Base-by-base conservation (phyloP, 2,888 invertebrate genomes). In the Limulus polyphemus region DNA sequence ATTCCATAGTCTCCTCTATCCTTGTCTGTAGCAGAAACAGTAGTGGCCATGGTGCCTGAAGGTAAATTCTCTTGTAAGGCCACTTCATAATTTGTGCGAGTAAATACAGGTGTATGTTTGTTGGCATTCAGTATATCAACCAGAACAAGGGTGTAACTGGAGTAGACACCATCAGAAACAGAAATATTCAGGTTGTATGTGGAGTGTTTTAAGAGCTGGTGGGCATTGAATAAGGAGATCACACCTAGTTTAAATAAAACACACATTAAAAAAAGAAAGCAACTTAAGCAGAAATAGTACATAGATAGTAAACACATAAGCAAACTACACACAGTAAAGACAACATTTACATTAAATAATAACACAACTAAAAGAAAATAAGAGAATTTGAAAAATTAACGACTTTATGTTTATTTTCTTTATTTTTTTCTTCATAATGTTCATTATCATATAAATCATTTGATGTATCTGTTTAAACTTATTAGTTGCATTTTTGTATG, bases 131-230 rank as follows among this genome's bases (percentile, higher is more conserved):
- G 65, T 56, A 71, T 66, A 50, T 63, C 67, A 11, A 79, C 74
- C 51, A 71, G 70, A 10, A 80, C 75, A 50, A 74, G 70, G 1
- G 91, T 85, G 77, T 88, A 94, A 68, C 85, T 88, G 10, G 91
- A 92, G 78, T 92, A 94, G 50, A 95, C 90, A 49, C 95, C 95
- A 79, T 98, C 97, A 61, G 90, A 90, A 51, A 92, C 95, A 1
- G 94, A 94, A 49, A 97, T 86, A 79, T 97, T 97, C 63, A 97
- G 81, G 64, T 83, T 78, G 72, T 84, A 84, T 57, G 81, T 78
- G 58, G 83, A 81, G 68, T 81, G 79, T 57, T 85, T 83, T 5
- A 83, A 83, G 70, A 86, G 84, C 73, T 85, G 85, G 65, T 88
- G 84, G 75, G 87, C 82, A 74, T 87, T 87, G 67, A 86, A 83